A percentile compares a stretch with the other conserved stretches of the same genome.
Evolutionary conservation across 2,888 invertebrate genomes (phyloP).

Genomic region (Podabrus alpinus): DNA sequence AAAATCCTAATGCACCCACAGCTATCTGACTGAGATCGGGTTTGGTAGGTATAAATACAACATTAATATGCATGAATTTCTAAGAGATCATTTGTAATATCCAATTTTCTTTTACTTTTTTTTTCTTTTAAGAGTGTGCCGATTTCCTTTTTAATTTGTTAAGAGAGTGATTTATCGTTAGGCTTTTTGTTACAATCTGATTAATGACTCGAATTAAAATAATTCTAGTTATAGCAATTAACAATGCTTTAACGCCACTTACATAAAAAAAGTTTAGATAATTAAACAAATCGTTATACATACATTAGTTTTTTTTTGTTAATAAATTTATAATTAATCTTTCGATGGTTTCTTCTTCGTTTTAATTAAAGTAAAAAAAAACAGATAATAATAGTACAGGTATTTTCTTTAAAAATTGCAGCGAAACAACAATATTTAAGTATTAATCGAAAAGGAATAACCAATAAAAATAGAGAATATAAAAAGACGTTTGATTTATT

Average conservation of each 20-base stretch:
- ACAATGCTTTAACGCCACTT: background rate
- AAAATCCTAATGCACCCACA: constrained; percentile 40
- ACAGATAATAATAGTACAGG: too few species aligned
- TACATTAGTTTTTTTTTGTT: background rate
- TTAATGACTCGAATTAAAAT: constrained; percentile 17
- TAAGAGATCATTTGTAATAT: constrained; percentile 43
- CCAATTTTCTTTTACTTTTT: constrained; percentile 28
- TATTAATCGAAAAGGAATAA: too few species aligned
- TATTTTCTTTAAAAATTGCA: background rate
- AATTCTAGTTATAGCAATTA: constrained; percentile 2
- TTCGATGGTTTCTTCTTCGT: background rate
- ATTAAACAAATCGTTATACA: background rate
- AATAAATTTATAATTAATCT: background rate
- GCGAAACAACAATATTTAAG: background rate
- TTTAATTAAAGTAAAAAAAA: background rate
- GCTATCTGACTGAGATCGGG: constrained; percentile 27
- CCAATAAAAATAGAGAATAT: too few species aligned
- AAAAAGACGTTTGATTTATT: too few species aligned
- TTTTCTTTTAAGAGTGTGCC: constrained; percentile 20
- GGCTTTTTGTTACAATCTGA: constrained; percentile 11
- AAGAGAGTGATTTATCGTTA: constrained; percentile 22
- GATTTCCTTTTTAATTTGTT: constrained; percentile 31
- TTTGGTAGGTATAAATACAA: constrained; percentile 28
- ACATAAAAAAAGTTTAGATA: constrained; percentile 2
- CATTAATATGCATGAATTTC: constrained; percentile 45